phyloP scores from a whole-genome alignment of 2,113 vertebrate species.

The Salvelinus alpinus region DNA sequence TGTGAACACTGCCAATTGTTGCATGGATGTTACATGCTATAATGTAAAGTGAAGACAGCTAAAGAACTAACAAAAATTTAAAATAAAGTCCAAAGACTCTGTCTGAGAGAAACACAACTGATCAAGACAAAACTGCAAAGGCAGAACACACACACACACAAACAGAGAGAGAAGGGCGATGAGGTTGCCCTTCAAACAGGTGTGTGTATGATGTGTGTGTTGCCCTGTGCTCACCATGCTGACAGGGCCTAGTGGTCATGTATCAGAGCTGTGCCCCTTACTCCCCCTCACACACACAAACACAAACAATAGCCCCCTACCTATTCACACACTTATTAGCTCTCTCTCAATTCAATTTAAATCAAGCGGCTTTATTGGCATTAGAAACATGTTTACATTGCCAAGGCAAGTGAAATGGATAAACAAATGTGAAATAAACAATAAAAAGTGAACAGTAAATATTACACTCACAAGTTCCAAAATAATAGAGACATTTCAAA shows the following conservation, averaged over 20 bases:
- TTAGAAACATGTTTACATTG: too few species aligned
- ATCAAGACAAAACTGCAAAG: too few species aligned
- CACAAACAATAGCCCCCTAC: background rate
- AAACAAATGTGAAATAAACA: too few species aligned
- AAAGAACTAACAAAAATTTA: conserved; percentile 41
- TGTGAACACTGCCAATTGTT: conserved; percentile 42
- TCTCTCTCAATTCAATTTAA: too few species aligned
- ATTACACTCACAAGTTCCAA: too few species aligned
- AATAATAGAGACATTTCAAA: too few species aligned
- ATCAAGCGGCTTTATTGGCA: too few species aligned
- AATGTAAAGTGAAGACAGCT: conserved; percentile 50
- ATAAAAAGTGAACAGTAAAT: too few species aligned
- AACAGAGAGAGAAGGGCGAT: background rate
- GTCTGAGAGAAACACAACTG: too few species aligned
- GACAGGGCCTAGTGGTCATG: conserved; percentile 2
- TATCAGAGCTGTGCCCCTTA: conserved; percentile 1
- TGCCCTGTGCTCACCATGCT: conserved; percentile 38
- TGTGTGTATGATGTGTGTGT: conserved; percentile 4
- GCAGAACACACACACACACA: background rate
- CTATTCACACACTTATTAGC: too few species aligned
- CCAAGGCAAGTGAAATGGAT: too few species aligned
- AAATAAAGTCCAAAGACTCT: too few species aligned
- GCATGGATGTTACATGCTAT: conserved; percentile 58
- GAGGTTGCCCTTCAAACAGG: background rate
- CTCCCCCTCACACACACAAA: conserved; percentile 2